Conservation (phyloP, 2,113 vertebrate genomes). For the Clarias gariepinus region DNA sequence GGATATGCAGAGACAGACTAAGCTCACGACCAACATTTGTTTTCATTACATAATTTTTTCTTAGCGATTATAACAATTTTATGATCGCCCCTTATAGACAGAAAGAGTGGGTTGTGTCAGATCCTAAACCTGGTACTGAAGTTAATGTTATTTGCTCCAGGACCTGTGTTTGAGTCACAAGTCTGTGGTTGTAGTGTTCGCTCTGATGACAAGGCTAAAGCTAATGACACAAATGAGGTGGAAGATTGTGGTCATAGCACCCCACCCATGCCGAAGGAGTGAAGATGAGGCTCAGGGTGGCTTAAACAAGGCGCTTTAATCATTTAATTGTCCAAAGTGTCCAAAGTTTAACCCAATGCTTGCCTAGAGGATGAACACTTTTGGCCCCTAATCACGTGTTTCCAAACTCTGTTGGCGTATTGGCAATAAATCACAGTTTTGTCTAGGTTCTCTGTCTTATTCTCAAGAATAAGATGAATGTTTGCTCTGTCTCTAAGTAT, state of each 20-base stretch:
- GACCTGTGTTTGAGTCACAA: neutral
- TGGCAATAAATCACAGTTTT: constrained; percentile 39
- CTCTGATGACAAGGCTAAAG: constrained; percentile 28
- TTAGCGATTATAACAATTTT: no score
- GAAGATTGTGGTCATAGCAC: constrained; percentile 24
- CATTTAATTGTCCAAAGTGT: neutral
- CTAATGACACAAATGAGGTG: constrained; percentile 20
- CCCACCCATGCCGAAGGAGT: constrained; percentile 5
- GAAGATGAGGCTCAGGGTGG: neutral
- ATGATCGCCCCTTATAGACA: neutral
- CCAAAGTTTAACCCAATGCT: constrained; percentile 2
- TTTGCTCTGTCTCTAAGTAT: constrained; percentile 32
- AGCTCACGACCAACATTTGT: no score
- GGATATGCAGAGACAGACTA: no score
- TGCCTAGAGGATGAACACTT: constrained; percentile 26
- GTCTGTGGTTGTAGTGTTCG: constrained; percentile 12
- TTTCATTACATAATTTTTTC: no score
- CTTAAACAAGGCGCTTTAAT: neutral
- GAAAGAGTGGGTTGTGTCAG: no score
- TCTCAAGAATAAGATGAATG: constrained; percentile 18
- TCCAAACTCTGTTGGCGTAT: constrained; percentile 31
- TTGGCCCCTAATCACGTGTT: constrained; percentile 19
- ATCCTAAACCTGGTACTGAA: no score
- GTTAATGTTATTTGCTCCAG: neutral
- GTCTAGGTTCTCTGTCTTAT: constrained; percentile 34